Percentiles rank a stretch among this genome's conserved stretches.
These are phyloP conservation scores for Rhabdomys dilectus DNA, from an alignment of 2,113 vertebrate genomes.

Conservation along the genomic window DNA sequence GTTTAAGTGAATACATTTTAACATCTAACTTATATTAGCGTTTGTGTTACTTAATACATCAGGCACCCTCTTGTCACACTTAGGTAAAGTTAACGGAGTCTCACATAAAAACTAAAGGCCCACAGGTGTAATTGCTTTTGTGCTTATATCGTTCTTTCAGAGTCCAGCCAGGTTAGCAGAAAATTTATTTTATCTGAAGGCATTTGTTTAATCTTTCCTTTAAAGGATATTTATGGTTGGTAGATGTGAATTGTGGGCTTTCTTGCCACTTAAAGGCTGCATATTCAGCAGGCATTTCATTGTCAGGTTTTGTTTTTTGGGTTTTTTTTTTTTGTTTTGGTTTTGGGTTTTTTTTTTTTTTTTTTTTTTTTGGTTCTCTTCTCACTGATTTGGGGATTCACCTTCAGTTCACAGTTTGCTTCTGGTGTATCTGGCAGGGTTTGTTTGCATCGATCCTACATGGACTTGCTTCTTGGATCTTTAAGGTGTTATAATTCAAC, in stretches of 20 bases:
- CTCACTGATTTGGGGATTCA: background rate
- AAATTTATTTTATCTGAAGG: constrained; percentile 13
- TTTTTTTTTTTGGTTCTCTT: background rate
- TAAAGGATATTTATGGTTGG: constrained; percentile 15
- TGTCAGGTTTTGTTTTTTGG: background rate
- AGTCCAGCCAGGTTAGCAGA: background rate
- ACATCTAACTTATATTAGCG: background rate
- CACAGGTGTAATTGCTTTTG: constrained; percentile 7
- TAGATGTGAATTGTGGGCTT: background rate
- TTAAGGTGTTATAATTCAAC: background rate
- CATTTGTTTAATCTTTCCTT: background rate
- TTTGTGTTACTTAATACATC: constrained; percentile 37
- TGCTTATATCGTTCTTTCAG: background rate
- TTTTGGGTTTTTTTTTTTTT: background rate
- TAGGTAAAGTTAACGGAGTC: background rate
- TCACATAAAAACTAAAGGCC: background rate
- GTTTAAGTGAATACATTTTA: constrained; percentile 5
- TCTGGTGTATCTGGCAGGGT: background rate
- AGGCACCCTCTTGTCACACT: background rate
- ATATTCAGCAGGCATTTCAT: background rate
- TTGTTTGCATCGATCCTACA: constrained; percentile 18
- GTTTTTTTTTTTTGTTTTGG: no score
- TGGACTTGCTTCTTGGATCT: background rate
- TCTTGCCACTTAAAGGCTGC: background rate
- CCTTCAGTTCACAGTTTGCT: constrained; percentile 26